These are phyloP conservation scores for Dunckerocampus dactyliophorus DNA, from an alignment of 2,113 vertebrate genomes.

Conservation along the genomic window DNA sequence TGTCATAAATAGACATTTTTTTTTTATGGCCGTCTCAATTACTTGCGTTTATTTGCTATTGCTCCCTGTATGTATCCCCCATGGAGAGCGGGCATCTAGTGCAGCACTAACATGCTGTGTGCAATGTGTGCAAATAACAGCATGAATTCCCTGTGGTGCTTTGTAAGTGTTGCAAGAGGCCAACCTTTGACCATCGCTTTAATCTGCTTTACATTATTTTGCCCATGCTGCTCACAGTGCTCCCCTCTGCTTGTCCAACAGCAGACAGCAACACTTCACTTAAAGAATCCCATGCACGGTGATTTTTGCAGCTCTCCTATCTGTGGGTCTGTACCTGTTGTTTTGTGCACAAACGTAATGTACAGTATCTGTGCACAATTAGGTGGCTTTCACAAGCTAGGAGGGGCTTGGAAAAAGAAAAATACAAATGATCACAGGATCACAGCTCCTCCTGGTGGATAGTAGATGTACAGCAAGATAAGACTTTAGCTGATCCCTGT, in stretches of 20 bases:
- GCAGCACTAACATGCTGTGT: background rate
- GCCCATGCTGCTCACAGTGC: background rate
- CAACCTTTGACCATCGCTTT: conserved; percentile 1
- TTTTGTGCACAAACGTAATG: background rate
- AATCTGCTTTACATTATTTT: background rate
- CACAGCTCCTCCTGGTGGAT: conserved; percentile 61
- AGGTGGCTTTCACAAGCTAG: conserved; percentile 31
- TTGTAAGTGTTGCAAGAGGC: conserved; percentile 32
- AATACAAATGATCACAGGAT: conserved; percentile 20
- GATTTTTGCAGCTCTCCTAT: background rate
- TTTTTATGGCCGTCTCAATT: too few relatives aligned
- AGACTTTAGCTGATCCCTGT: conserved; percentile 18
- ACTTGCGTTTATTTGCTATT: too few relatives aligned
- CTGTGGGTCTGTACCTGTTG: background rate
- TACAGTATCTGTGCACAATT: conserved; percentile 30
- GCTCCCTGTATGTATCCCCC: background rate
- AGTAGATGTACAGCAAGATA: conserved; percentile 10
- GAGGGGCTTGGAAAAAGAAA: background rate
- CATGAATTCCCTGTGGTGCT: conserved; percentile 26
- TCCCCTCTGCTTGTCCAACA: too few relatives aligned
- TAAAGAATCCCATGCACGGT: too few relatives aligned
- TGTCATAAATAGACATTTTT: too few relatives aligned
- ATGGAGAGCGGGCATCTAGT: background rate
- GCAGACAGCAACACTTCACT: too few relatives aligned
- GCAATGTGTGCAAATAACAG: background rate